Evolutionary conservation across 2,113 vertebrate genomes (phyloP).

Genomic region (Phyllopteryx taeniolatus): DNA sequence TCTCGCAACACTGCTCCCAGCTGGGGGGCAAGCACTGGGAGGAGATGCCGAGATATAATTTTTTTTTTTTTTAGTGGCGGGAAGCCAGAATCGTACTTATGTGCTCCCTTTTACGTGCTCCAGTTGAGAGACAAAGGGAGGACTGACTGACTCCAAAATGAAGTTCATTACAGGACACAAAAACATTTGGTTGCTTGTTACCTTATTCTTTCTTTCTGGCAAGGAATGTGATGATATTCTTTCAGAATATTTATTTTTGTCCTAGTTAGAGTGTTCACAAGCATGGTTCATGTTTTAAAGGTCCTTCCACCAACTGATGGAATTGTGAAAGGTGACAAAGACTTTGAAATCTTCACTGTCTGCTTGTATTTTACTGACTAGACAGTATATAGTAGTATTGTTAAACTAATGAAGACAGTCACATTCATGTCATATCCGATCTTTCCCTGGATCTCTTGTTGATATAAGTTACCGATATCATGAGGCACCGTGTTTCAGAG

Average conservation of each 20-base stretch:
- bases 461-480: background rate
- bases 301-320: background rate
- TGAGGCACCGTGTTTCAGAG: background rate
- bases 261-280: background rate
- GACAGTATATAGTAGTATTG: background rate
- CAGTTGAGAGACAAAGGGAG: no score
- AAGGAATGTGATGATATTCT: no score
- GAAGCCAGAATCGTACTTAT: no score
- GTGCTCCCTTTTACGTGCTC: no score
- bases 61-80: background rate
- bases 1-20: constrained; percentile 35
- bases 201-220: no score
- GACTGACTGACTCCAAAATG: no score
- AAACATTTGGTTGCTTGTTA: no score
- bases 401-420: background rate
- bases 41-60: constrained; percentile 1
- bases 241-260: no score
- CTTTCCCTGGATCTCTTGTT: background rate
- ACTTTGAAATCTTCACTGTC: background rate
- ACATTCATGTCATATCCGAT: background rate
- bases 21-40: constrained; percentile 13
- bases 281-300: background rate
- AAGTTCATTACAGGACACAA: no score
- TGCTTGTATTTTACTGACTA: background rate
- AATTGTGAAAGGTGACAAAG: background rate